Percentiles rank a stretch among this genome's conserved stretches.
phyloP scores from a whole-genome alignment of 1,140 invertebrate genomes.

The Thaumatotibia leucotreta region DNA sequence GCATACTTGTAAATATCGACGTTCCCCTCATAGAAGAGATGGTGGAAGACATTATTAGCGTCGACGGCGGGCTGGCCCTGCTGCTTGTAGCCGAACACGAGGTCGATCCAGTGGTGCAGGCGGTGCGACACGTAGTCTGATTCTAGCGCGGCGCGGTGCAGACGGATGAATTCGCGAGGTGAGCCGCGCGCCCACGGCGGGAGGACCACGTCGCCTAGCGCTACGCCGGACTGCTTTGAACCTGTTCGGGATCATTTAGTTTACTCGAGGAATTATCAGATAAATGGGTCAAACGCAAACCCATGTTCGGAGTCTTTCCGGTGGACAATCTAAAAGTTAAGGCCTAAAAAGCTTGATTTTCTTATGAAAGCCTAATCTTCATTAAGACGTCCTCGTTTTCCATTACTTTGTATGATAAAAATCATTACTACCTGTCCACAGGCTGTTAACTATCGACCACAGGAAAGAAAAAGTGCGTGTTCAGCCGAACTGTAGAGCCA shows the following conservation, averaged over 20 bases:
- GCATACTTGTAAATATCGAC: constrained; percentile 97
- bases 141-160: constrained; percentile 92
- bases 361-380: too few relatives aligned
- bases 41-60: constrained; percentile 98
- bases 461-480: too few relatives aligned
- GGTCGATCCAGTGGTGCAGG: constrained; percentile 99
- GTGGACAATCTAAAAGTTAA: too few relatives aligned
- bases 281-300: too few relatives aligned
- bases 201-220: constrained; percentile 94
- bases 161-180: constrained; percentile 95
- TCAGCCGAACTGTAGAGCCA: too few relatives aligned
- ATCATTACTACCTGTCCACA: too few relatives aligned
- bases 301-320: too few relatives aligned
- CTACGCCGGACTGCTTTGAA: constrained; percentile 96
- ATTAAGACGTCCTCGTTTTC: too few relatives aligned
- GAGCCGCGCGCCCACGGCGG: constrained; percentile 98
- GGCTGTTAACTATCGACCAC: too few relatives aligned
- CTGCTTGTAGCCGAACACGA: constrained; percentile 99
- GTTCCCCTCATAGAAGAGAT: constrained; percentile 99
- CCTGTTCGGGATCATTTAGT: constrained; percentile 76
- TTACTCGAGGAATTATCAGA: too few relatives aligned
- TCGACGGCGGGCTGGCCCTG: constrained; percentile 93
- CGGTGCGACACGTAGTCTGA: constrained; percentile 98
- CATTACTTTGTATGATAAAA: too few relatives aligned
- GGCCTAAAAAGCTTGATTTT: too few relatives aligned